A percentile compares a stretch with the other conserved stretches of the same genome.
Evolutionary conservation across 2,113 vertebrate species (phyloP).

Genomic region (Marmota monax): DNA sequence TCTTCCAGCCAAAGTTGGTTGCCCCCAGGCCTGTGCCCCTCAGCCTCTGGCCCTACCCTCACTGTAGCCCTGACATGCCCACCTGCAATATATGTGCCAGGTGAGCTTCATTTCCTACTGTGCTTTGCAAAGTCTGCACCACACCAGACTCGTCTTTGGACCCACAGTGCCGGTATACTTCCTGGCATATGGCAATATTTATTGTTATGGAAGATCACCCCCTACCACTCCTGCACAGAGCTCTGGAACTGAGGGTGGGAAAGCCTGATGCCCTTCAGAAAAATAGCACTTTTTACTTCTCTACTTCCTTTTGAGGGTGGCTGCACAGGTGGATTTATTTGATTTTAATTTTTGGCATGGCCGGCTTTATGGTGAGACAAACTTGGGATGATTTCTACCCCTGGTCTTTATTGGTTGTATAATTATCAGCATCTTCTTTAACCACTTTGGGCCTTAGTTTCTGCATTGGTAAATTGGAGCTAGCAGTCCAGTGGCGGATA

Average conservation of each 20-base stretch:
- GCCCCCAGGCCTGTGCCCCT: not conserved
- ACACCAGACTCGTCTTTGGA: not conserved
- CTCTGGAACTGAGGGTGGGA: not conserved
- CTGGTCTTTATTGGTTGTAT: not conserved
- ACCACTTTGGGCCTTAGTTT: not conserved
- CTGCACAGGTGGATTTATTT: not conserved
- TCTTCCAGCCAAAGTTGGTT: not conserved
- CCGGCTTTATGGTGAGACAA: not conserved
- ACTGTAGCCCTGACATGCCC: not conserved
- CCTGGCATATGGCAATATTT: not conserved
- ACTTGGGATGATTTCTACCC: not conserved
- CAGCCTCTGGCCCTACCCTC: not conserved
- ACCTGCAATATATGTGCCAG: not conserved
- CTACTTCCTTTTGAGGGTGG: not conserved
- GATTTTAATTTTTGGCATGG: not conserved
- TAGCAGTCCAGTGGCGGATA: not conserved
- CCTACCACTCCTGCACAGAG: not conserved
- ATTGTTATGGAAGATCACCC: not conserved
- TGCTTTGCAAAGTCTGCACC: not conserved
- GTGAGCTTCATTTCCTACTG: not conserved
- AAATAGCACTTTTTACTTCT: not conserved
- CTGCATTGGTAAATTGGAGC: not conserved
- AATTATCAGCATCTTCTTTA: not conserved
- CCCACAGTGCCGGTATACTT: not conserved
- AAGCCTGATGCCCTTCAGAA: not conserved